Evolutionary conservation across 2,888 invertebrate genomes (phyloP), one percentile per base, ranked within the genome.

Genomic region (Syrphus vitripennis): DNA sequence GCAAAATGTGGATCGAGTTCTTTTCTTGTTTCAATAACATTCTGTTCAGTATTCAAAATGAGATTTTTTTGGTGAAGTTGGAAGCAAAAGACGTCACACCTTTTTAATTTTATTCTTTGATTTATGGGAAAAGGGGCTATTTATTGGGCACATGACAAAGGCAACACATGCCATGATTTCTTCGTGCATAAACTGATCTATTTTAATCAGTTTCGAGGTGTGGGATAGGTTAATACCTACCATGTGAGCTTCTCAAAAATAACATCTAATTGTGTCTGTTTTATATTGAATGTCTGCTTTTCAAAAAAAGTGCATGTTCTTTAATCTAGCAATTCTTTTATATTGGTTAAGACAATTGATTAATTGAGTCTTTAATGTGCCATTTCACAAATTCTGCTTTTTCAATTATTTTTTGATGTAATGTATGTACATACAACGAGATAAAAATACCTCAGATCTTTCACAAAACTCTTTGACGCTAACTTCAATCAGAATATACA

Each of bases 1-100:
- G 84, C 76, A 53, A 84, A 84, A 84, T 84, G 76, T 81, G 76
- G 75, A 72, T 67, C 55, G 71, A 67, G 67, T 53, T 84, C 75
- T 79, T 65, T 57, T 55, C 57, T 57, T 10, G 19, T 75, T 70
- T 75, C 69, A 21, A 40, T 75, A 71, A 76, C 55, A 77, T 21
- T 48, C 42, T 48, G 29, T 29, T 45, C 59, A 48, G 79, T 57
- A 83, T 83, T 69, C 55, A 55, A 63, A 83, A 79, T 75, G 74
- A 79, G 79, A 57, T 70, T 37, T 65, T 76, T 63, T 55, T 76
- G 71, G 63, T 76, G 71, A 65, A 45, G 26, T 34, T 34, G 31
- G 59, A 72, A 81, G 59, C 34, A 59, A 80, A 50, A 31, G 53
- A 34, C n/a, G 80, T 84, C 84, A 84, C 84, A 81, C 84, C 84